Conservation (phyloP, 2,113 vertebrate species). For the Nothocercus julius region DNA sequence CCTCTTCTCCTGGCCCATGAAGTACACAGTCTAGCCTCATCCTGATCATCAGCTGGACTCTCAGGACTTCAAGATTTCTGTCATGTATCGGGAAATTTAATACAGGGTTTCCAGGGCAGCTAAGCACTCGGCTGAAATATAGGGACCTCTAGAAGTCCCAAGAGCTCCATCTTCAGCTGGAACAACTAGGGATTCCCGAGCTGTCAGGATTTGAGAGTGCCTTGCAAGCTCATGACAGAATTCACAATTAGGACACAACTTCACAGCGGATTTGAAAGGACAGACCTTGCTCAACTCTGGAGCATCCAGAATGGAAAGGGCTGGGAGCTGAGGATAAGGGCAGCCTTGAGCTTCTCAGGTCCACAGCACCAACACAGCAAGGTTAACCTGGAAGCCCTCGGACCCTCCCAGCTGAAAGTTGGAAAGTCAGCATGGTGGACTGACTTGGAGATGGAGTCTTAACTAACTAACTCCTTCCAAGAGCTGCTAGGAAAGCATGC, state of each 20-base stretch:
- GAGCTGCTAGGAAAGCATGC: not conserved
- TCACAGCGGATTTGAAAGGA: not conserved
- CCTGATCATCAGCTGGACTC: not conserved
- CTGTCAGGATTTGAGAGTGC: not conserved
- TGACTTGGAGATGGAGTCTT: not conserved
- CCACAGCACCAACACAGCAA: not conserved
- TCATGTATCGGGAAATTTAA: too few species aligned
- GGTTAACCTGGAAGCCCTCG: not conserved
- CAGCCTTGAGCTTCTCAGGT: not conserved
- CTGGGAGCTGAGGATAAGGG: not conserved
- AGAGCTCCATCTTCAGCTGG: not conserved
- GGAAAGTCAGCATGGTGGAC: not conserved
- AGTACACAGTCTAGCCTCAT: not conserved
- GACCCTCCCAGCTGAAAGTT: not conserved
- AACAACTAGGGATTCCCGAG: not conserved
- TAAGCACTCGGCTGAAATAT: not conserved
- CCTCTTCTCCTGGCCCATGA: not conserved
- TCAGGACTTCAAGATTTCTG: not conserved
- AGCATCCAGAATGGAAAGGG: not conserved
- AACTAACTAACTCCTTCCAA: not conserved
- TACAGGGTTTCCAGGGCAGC: not conserved
- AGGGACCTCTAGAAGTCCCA: not conserved
- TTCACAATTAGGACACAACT: not conserved
- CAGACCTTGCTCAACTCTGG: not conserved
- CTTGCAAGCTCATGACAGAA: not conserved